Conservation (phyloP, 64 coral and sea anemone species). For the Acropora yongei region DNA sequence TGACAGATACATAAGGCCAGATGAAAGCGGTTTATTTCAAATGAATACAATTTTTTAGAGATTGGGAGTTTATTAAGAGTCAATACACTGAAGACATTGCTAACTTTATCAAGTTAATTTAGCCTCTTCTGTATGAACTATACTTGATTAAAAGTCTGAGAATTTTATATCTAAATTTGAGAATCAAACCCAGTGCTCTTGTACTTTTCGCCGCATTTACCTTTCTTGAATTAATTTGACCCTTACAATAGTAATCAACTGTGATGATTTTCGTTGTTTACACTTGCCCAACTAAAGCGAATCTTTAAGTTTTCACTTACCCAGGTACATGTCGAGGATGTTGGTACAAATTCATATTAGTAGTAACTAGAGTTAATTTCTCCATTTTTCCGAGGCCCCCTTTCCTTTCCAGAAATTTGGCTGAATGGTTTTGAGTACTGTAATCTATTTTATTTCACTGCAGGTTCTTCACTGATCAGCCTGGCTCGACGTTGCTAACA, state of each 20-base stretch:
- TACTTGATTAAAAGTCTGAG: too few relatives aligned
- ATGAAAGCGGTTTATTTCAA: too few relatives aligned
- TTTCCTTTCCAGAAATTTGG: neutral
- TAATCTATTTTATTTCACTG: neutral
- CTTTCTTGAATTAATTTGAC: conserved; percentile 3
- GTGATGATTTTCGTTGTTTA: neutral
- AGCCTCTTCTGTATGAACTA: too few relatives aligned
- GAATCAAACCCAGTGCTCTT: neutral
- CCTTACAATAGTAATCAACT: too few relatives aligned
- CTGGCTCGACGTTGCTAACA: conserved; percentile 24
- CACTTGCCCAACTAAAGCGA: neutral
- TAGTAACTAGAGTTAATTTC: conserved; percentile 63
- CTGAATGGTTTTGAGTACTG: neutral
- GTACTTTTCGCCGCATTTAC: neutral
- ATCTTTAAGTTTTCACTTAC: conserved; percentile 26
- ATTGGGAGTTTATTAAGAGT: too few relatives aligned
- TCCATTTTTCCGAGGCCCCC: conserved; percentile 36
- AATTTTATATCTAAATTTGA: neutral
- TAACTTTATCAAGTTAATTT: too few relatives aligned
- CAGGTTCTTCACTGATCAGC: neutral
- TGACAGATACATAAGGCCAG: too few relatives aligned
- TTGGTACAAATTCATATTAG: conserved; percentile 65
- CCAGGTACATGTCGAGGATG: conserved; percentile 75
- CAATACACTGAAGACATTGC: too few relatives aligned
- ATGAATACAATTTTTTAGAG: too few relatives aligned